Evolutionary conservation across 2,113 vertebrate species (phyloP).

Genomic region (Notiomystis cincta): DNA sequence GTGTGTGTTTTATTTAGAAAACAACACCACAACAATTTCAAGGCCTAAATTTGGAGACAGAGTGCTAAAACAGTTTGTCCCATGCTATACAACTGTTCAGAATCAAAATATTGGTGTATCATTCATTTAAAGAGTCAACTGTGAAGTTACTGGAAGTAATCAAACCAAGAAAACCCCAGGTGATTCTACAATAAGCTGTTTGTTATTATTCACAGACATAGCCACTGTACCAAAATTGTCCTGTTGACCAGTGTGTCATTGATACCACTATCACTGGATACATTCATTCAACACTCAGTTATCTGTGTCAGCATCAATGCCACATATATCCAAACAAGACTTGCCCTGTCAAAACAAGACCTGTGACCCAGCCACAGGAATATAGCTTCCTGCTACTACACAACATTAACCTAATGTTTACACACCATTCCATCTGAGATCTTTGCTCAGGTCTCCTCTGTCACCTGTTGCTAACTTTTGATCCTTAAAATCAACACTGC

Average conservation of each 20-base stretch:
- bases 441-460: conserved; percentile 6
- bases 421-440: background rate
- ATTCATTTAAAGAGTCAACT: background rate
- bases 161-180: background rate
- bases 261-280: background rate
- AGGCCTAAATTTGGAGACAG: background rate
- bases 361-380: conserved; percentile 6
- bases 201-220: background rate
- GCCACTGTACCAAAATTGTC: background rate
- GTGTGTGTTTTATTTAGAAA: background rate
- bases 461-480: background rate
- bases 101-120: background rate
- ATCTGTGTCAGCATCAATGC: background rate
- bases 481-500: conserved; percentile 8
- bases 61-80: background rate
- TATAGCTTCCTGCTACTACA: background rate
- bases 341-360: conserved; percentile 19
- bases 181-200: background rate
- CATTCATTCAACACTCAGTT: background rate
- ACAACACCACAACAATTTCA: background rate
- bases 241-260: background rate
- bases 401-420: background rate
- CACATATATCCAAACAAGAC: background rate
- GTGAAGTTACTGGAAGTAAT: background rate
- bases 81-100: background rate